Conservation (phyloP, 2,113 vertebrate genomes). For the Vulpes vulpes region DNA sequence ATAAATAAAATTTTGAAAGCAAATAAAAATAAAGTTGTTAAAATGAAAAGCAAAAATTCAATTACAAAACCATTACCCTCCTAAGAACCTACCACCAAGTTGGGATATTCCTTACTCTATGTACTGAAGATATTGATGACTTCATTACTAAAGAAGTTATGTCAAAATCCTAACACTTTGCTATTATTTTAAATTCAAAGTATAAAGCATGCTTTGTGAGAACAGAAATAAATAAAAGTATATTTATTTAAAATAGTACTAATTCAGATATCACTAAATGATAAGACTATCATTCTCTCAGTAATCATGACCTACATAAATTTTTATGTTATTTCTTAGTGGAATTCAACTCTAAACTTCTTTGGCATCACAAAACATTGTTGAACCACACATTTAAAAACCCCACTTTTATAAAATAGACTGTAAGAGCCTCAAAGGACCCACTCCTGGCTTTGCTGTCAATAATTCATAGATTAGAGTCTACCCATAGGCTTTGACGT, state of each 20-base stretch:
- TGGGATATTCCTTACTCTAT: background rate
- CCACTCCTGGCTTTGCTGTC: background rate
- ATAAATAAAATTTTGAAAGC: too few relatives aligned
- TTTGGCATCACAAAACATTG: background rate
- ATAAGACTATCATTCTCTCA: background rate
- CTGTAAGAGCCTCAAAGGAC: slow-evolving; percentile 10
- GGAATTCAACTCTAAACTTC: background rate
- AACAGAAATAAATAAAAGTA: background rate
- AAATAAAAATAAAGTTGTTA: too few relatives aligned
- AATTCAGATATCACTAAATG: background rate
- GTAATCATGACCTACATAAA: background rate
- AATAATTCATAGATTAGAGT: slow-evolving; percentile 45
- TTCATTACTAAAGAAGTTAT: background rate
- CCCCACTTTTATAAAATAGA: slow-evolving; percentile 30
- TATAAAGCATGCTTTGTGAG: background rate
- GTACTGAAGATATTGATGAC: background rate
- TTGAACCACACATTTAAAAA: slow-evolving; percentile 9
- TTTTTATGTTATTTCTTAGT: background rate
- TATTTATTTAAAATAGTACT: background rate
- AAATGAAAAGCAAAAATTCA: background rate
- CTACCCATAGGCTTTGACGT: background rate
- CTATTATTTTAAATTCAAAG: background rate
- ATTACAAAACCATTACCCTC: background rate
- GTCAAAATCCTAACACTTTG: background rate
- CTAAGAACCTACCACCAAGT: background rate